Evolutionary conservation across 2,888 invertebrate genomes (phyloP).

Genomic region (Diogma glabrata): DNA sequence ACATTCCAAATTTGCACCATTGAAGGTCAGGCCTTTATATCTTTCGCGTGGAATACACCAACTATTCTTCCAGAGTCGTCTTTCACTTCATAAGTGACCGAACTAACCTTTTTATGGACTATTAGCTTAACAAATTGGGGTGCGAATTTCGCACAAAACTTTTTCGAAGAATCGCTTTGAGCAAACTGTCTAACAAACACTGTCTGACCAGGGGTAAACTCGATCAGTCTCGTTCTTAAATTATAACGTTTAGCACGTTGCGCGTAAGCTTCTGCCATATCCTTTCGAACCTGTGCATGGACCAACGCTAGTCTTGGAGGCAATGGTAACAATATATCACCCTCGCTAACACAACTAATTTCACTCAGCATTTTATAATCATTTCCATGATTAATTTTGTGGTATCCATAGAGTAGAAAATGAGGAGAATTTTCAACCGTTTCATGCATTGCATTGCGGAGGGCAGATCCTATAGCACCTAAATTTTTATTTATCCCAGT

Average conservation of each 20-base stretch:
- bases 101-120: background rate
- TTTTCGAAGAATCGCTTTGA: background rate
- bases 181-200: constrained; percentile 2
- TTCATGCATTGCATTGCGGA: constrained; percentile 23
- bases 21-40: no score
- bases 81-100: background rate
- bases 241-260: background rate
- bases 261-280: background rate
- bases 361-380: constrained; percentile 10
- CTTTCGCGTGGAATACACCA: background rate
- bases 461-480: constrained; percentile 21
- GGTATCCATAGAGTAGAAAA: constrained; percentile 20
- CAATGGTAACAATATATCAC: background rate
- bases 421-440: constrained; percentile 21
- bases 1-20: no score
- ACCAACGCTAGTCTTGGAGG: background rate
- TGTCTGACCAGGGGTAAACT: background rate
- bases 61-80: background rate
- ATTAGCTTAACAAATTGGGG: no score
- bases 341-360: background rate
- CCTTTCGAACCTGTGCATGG: background rate
- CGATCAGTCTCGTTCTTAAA: background rate
- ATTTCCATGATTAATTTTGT: constrained; percentile 16
- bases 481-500: constrained; percentile 24
- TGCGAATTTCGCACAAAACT: constrained; percentile 6